phyloP scores from a whole-genome alignment of 2,888 invertebrate species.

The Drosophila infuscata region DNA sequence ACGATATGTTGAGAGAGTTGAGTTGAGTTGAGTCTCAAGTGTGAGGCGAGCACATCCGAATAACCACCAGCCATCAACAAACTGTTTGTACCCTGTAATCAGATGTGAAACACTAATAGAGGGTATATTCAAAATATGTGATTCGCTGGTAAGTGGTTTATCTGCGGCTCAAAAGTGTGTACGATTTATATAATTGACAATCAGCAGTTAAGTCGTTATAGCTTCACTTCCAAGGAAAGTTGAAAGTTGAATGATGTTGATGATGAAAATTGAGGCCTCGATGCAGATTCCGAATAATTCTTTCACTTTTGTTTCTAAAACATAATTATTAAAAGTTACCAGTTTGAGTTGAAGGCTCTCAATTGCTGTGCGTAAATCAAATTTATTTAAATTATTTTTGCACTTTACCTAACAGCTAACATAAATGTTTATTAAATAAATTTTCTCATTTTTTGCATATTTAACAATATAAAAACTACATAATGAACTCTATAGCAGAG shows the following conservation, averaged over 20 bases:
- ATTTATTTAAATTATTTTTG: neutral
- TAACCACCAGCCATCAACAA: slow-evolving; percentile 24
- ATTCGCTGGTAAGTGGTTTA: neutral
- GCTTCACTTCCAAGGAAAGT: neutral
- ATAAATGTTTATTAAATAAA: neutral
- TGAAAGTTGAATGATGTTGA: neutral
- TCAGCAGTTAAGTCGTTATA: neutral
- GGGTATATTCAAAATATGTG: neutral
- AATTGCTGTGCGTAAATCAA: neutral
- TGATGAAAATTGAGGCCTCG: neutral
- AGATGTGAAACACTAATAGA: neutral
- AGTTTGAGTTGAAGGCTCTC: too few species aligned
- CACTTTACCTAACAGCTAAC: neutral
- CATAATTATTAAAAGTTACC: neutral
- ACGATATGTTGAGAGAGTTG: slow-evolving; percentile 57
- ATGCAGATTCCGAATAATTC: neutral
- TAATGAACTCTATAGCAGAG: neutral
- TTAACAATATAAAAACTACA: neutral
- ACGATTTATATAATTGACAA: neutral
- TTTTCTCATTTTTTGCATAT: neutral
- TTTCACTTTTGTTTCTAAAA: too few species aligned
- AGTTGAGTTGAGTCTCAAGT: slow-evolving; percentile 63
- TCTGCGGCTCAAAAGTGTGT: neutral
- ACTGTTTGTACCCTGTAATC: slow-evolving; percentile 22
- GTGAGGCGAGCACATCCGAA: slow-evolving; percentile 56